Base-by-base conservation (phyloP, 2,888 invertebrate genomes). In the Eilema caniola region DNA sequence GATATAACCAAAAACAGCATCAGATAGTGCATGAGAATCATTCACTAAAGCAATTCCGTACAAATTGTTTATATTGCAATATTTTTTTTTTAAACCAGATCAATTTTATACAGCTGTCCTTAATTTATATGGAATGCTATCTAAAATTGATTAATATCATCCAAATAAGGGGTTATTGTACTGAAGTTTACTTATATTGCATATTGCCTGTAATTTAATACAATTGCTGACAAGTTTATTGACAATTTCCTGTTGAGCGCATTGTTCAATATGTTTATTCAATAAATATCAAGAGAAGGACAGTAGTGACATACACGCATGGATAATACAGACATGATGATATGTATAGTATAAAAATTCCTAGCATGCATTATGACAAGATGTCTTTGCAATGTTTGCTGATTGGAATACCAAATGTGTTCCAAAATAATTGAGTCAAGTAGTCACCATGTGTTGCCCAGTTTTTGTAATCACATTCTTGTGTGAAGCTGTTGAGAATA, bases 191-290 rank as follows among this genome's bases (percentile, higher is more conserved):
- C 83, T 81, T 79, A 75, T 74, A 75, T 73, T 83, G 83, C 83
- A 84, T 74, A 77, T 75, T 61, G 66, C 76, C 71, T 69, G 75
- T 78, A 81, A 83, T 77, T 82, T 79, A 86, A 86, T 86, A 86
- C 84, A 86, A 87, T 86, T 85, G 89, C 86, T 88, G 90, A 88
- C 88, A 89, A 86, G 85, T 87, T 93, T 91, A 95, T 94, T 93
- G 93, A 83, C 86, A 85, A 90, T 91, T 91, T 94, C 94, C 95
- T 94, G 94, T 86, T 86, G 83, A 84, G 82, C 72, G 75, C 87
- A 86, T 88, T 88, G 88, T 91, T 88, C 90, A 90, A 90, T 90
- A 90, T 89, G 86, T 86, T 90, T 88, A 90, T 90, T 89, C 88
- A 91, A 92, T 93, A 90, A 89, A 89, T 86, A 88, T 85, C 78